Conservation (phyloP, 2,113 vertebrate genomes). For the Haemorhous mexicanus region DNA sequence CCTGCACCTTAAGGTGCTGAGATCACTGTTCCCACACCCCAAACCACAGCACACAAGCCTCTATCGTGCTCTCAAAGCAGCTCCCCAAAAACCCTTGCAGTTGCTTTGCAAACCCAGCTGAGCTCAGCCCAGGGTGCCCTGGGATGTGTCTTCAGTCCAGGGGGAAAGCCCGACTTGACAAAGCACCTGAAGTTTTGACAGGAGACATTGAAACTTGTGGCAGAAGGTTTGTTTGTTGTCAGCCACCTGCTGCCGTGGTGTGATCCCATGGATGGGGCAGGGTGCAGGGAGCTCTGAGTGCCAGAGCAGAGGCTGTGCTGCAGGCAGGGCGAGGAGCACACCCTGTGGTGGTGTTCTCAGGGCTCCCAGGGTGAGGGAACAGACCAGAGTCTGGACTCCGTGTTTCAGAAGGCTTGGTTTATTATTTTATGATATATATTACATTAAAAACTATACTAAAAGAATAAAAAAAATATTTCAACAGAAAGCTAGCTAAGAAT, state of each 20-base stretch:
- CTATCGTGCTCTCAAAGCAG: not conserved
- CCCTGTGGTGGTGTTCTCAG: not conserved
- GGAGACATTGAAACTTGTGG: not conserved
- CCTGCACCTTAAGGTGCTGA: not conserved
- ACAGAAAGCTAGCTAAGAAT: no score
- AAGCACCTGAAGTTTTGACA: not conserved
- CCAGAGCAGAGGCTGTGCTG: not conserved
- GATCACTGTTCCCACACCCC: not conserved
- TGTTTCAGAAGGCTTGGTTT: no score
- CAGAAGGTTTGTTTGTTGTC: slow-evolving; percentile 15
- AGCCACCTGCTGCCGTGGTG: slow-evolving; percentile 37
- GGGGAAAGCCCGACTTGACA: not conserved
- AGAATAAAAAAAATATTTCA: no score
- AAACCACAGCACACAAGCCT: not conserved
- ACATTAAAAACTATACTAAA: no score
- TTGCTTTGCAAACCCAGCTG: not conserved
- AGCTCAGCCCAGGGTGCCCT: not conserved
- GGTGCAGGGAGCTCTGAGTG: not conserved
- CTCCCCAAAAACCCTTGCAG: not conserved
- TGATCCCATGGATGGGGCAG: not conserved
- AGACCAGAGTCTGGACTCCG: no score
- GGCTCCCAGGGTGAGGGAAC: no score
- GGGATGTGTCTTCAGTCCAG: not conserved
- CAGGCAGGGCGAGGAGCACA: not conserved
- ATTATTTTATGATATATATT: no score